Evolutionary conservation across 1,140 invertebrate species (phyloP).

Genomic region (Macrobrachium rosenbergii): DNA sequence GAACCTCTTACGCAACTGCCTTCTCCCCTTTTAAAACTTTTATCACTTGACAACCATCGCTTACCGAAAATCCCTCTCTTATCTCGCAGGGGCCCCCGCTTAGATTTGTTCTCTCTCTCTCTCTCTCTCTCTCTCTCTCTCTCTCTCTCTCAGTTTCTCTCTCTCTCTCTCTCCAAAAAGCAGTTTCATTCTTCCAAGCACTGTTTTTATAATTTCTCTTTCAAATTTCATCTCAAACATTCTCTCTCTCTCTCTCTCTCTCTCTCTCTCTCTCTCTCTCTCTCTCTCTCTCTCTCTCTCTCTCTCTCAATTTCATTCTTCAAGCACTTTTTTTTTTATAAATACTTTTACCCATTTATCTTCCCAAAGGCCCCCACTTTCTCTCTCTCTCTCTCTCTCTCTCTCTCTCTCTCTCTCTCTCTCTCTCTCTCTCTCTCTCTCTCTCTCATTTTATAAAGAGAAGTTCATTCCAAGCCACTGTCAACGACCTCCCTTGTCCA

Average conservation of each 20-base stretch:
- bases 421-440: neutral
- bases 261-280: too few species aligned
- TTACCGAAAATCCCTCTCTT: neutral
- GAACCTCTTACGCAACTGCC: neutral
- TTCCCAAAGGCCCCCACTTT: neutral
- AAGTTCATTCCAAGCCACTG: neutral
- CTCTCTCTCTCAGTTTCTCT: neutral
- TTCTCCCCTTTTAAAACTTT: neutral
- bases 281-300: too few species aligned
- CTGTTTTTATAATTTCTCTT: too few species aligned
- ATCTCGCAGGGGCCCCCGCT: neutral
- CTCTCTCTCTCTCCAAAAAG: too few species aligned
- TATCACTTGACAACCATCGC: neutral
- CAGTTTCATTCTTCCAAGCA: too few species aligned
- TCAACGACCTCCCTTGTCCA: neutral
- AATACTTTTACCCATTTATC: too few species aligned
- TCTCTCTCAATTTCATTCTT: too few species aligned
- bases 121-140: neutral
- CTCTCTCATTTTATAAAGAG: neutral
- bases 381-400: neutral
- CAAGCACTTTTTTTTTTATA: too few species aligned
- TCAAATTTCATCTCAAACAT: too few species aligned
- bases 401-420: neutral
- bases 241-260: too few species aligned
- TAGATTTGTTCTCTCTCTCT: neutral